A percentile compares a stretch with the other conserved stretches of the same genome.
Evolutionary conservation across 30 jellyfish, hydroid and myxozoan species (phyloP).

Genomic region (Rhopilema esculentum): DNA sequence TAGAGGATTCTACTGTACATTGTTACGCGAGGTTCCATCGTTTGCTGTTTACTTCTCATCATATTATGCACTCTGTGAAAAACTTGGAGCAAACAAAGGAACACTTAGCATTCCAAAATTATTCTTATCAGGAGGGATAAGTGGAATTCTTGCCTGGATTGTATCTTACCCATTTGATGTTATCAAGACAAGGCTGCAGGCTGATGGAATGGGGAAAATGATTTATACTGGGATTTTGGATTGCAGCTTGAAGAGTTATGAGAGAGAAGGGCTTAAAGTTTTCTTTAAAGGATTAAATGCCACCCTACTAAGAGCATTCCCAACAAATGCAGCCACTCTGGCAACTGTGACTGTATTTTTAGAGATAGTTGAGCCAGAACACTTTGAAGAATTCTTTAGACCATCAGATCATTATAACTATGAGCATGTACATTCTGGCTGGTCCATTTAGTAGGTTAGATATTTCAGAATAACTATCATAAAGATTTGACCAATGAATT

Average conservation of each 20-base stretch:
- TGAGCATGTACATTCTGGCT: slow-evolving; percentile 56
- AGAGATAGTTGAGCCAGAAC: slow-evolving; percentile 48
- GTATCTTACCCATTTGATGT: slow-evolving; percentile 87
- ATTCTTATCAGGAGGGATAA: slow-evolving; percentile 86
- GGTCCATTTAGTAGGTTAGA: slow-evolving; percentile 2
- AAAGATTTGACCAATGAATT: too few species aligned
- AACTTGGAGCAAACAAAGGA: slow-evolving; percentile 31
- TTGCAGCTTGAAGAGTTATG: slow-evolving; percentile 53
- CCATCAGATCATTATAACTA: slow-evolving; percentile 51
- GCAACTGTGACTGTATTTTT: slow-evolving; percentile 78
- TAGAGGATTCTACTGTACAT: slow-evolving; percentile 77
- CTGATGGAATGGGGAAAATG: slow-evolving; percentile 79
- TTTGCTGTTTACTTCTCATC: slow-evolving; percentile 83
- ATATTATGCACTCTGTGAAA: slow-evolving; percentile 63
- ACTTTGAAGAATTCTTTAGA: slow-evolving; percentile 22
- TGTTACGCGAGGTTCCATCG: slow-evolving; percentile 86
- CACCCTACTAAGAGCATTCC: slow-evolving; percentile 88
- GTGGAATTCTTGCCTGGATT: slow-evolving; percentile 88
- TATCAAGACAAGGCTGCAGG: slow-evolving; percentile 81
- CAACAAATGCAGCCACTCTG: slow-evolving; percentile 89
- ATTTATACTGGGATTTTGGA: slow-evolving; percentile 52
- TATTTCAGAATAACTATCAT: too few species aligned
- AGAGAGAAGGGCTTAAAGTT: slow-evolving; percentile 69
- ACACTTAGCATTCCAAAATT: slow-evolving; percentile 36
- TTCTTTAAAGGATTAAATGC: slow-evolving; percentile 82